A percentile compares a stretch with the other conserved stretches of the same genome.
phyloP scores from a whole-genome alignment of 2,113 vertebrate genomes.

The Brachirus orientalis region DNA sequence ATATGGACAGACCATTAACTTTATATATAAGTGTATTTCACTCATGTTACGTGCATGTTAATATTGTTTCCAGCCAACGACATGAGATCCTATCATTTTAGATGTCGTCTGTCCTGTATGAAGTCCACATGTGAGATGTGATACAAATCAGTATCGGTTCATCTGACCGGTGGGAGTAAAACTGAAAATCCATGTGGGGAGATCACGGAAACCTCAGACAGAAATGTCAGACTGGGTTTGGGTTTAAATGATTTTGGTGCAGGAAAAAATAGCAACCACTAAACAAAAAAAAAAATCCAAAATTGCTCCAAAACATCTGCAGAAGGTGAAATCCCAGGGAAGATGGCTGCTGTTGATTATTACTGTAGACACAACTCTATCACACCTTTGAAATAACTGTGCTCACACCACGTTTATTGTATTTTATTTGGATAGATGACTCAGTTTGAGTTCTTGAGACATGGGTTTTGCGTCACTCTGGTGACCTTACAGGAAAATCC shows the following conservation, averaged over 20 bases:
- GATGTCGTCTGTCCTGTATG: neutral
- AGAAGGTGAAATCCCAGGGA: neutral
- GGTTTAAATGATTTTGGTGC: neutral
- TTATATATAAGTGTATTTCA: neutral
- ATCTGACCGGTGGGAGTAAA: conserved; percentile 11
- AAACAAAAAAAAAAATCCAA: neutral
- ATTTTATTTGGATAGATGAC: conserved; percentile 76
- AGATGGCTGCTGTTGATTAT: neutral
- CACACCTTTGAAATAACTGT: neutral
- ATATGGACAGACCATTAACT: neutral
- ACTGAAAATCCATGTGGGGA: conserved; percentile 18
- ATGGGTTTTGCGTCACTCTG: conserved; percentile 76
- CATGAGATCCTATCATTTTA: neutral
- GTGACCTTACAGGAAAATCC: conserved; percentile 84
- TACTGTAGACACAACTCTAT: neutral
- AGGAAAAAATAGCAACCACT: neutral
- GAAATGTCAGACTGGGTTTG: neutral
- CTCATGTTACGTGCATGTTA: neutral
- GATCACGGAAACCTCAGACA: neutral
- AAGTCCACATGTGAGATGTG: neutral
- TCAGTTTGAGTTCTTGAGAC: conserved; percentile 74
- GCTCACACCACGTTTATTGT: conserved; percentile 51
- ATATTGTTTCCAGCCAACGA: neutral
- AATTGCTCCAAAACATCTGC: neutral
- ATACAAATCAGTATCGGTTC: conserved; percentile 12